These are phyloP conservation scores for Drosophila parvula DNA, from an alignment of 1,140 invertebrate genomes.

Conservation along the genomic window DNA sequence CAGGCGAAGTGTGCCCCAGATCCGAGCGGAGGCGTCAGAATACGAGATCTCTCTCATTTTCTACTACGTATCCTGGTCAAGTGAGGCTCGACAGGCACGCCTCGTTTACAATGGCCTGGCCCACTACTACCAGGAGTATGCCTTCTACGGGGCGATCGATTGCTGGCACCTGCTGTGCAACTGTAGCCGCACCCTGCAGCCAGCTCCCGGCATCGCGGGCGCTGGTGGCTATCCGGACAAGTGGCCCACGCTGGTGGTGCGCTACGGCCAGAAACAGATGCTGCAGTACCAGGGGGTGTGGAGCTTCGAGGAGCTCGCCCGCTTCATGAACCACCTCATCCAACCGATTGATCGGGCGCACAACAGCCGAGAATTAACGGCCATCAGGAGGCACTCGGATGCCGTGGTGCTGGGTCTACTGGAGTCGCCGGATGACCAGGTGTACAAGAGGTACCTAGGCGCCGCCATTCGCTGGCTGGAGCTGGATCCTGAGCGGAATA, in stretches of 20 bases:
- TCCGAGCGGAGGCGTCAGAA: conserved; percentile 44
- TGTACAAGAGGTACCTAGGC: conserved; percentile 59
- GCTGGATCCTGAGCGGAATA: conserved; percentile 65
- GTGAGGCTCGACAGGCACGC: conserved; percentile 62
- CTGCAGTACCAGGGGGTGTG: conserved; percentile 73
- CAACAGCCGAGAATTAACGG: conserved; percentile 45
- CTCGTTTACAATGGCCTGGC: conserved; percentile 65
- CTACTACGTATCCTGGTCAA: conserved; percentile 79
- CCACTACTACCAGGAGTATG: conserved; percentile 60
- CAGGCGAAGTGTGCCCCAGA: conserved; percentile 51
- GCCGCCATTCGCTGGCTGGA: conserved; percentile 71
- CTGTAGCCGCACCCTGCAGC: conserved; percentile 61
- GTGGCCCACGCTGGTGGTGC: conserved; percentile 73
- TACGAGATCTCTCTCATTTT: conserved; percentile 69
- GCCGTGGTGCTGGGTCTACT: conserved; percentile 69
- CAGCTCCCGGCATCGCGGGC: conserved; percentile 45
- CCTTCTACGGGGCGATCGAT: conserved; percentile 68
- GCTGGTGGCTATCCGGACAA: conserved; percentile 72
- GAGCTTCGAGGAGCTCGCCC: conserved; percentile 60
- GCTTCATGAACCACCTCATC: conserved; percentile 68
- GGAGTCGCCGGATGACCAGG: conserved; percentile 35
- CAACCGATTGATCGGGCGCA: conserved; percentile 67
- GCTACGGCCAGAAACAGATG: conserved; percentile 51
- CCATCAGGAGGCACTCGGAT: conserved; percentile 58
- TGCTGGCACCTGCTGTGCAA: conserved; percentile 80